Evolutionary conservation across 2,797 vertebrate species (phyloP).

Genomic region (Tolypeutes matacus): DNA sequence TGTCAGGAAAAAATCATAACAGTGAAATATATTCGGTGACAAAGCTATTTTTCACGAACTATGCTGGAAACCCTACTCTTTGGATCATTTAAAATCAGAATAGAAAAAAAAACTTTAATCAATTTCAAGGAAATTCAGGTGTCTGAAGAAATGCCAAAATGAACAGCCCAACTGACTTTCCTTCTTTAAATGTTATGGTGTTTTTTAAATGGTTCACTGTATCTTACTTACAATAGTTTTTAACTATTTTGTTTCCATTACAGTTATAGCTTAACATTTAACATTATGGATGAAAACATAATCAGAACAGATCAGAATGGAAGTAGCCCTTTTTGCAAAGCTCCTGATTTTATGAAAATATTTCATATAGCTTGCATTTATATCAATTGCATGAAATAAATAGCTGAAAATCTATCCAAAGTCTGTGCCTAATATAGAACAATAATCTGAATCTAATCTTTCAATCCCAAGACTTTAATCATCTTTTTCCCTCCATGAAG

Average conservation of each 20-base stretch:
- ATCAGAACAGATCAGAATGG: background rate
- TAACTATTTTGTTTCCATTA: conserved; percentile 20
- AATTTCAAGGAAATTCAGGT: background rate
- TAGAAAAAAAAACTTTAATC: background rate
- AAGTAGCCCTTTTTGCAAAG: background rate
- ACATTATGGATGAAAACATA: background rate
- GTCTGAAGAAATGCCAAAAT: conserved; percentile 1
- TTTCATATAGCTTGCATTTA: background rate
- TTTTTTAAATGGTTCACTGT: background rate
- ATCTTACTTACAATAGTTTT: background rate
- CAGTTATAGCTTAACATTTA: conserved; percentile 6
- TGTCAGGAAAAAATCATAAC: background rate
- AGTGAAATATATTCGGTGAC: conserved; percentile 20
- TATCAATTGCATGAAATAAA: background rate
- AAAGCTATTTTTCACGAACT: background rate
- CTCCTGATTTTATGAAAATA: background rate
- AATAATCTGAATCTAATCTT: conserved; percentile 17
- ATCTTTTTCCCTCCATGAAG: background rate
- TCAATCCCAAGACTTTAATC: background rate
- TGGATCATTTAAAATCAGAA: background rate
- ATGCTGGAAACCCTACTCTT: conserved; percentile 11
- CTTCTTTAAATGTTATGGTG: conserved; percentile 37
- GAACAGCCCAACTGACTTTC: background rate
- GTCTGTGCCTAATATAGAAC: background rate
- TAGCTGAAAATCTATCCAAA: background rate